phyloP scores from a whole-genome alignment of 2,797 vertebrate genomes.

The Molothrus ater region DNA sequence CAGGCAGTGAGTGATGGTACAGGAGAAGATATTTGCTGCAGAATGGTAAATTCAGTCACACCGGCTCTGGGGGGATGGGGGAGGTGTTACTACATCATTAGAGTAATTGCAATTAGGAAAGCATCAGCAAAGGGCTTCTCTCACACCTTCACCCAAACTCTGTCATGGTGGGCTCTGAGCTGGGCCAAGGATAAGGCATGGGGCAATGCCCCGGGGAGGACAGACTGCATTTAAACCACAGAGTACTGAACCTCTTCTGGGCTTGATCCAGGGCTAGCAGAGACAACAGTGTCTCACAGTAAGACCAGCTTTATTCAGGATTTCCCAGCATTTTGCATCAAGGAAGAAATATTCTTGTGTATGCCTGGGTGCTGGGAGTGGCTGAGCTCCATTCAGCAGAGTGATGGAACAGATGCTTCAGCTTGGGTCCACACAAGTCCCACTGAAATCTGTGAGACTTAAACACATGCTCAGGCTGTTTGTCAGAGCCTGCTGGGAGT shows the following conservation, averaged over 20 bases:
- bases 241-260: neutral
- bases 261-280: neutral
- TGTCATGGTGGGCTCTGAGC: neutral
- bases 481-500: neutral
- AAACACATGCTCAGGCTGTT: neutral
- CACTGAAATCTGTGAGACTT: neutral
- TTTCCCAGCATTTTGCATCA: neutral
- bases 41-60: neutral
- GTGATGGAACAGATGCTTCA: neutral
- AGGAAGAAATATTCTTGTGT: neutral
- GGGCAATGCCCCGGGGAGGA: neutral
- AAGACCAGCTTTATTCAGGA: neutral
- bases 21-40: neutral
- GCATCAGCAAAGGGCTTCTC: neutral
- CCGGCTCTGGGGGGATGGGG: accelerated
- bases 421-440: neutral
- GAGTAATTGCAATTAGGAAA: neutral
- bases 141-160: neutral
- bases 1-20: neutral
- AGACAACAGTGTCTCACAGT: neutral
- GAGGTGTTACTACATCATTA: neutral
- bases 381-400: neutral
- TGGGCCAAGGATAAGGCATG: neutral
- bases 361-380: neutral
- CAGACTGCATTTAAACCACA: neutral